These are phyloP conservation scores for Anser cygnoides DNA, from an alignment of 2,113 vertebrate species.

Conservation along the genomic window DNA sequence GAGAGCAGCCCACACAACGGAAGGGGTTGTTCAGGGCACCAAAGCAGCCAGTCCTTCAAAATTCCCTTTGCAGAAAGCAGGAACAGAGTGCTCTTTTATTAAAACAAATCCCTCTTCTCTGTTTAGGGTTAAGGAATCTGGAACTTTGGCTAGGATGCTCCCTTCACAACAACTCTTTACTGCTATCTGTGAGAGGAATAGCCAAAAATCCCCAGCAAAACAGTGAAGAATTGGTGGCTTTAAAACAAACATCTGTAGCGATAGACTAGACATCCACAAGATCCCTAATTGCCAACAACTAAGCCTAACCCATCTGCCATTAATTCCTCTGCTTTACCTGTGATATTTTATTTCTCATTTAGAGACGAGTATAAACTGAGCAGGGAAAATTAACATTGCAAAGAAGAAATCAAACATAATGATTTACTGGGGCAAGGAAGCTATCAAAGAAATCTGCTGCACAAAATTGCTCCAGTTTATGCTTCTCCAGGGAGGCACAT, in stretches of 20 bases:
- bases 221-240: neutral
- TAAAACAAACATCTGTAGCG: neutral
- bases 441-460: neutral
- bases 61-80: slow-evolving; percentile 19
- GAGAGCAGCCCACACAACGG: slow-evolving; percentile 23
- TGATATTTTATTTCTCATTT: neutral
- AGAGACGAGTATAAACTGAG: neutral
- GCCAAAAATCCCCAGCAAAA: neutral
- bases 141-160: neutral
- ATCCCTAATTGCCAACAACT: neutral
- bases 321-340: neutral
- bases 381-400: neutral
- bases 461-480: neutral
- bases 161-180: slow-evolving; percentile 13
- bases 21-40: slow-evolving; percentile 14
- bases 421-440: neutral
- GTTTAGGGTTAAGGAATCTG: neutral
- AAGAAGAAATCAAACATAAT: neutral
- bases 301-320: neutral
- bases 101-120: slow-evolving; percentile 36
- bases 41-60: slow-evolving; percentile 37
- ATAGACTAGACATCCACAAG: neutral
- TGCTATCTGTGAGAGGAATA: neutral
- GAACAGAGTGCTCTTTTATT: slow-evolving; percentile 18
- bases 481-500: neutral